A percentile compares a stretch with the other conserved stretches of the same genome.
phyloP scores from a whole-genome alignment of 2,888 invertebrate species.

The Zootermopsis nevadensis region DNA sequence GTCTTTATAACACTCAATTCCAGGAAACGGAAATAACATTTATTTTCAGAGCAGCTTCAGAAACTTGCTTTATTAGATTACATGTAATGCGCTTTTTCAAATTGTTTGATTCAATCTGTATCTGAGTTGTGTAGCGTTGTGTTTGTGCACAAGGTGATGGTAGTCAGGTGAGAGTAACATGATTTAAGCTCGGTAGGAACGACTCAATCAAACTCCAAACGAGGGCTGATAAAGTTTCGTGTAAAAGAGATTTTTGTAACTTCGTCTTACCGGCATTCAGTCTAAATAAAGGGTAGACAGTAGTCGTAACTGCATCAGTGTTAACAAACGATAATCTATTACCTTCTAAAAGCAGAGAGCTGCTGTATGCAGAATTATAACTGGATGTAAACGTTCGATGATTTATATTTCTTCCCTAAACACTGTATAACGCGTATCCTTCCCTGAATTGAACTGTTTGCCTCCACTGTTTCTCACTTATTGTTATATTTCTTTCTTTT shows the following conservation, averaged over 20 bases:
- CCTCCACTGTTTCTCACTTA: not conserved
- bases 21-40: conserved; percentile 2
- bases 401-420: too few species aligned
- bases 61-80: conserved; percentile 9
- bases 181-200: conserved; percentile 2
- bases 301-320: too few species aligned
- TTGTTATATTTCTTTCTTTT: not conserved
- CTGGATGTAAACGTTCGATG: too few species aligned
- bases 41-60: not conserved
- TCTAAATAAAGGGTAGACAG: too few species aligned
- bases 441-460: not conserved
- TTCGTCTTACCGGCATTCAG: too few species aligned
- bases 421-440: too few species aligned
- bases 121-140: conserved; percentile 8
- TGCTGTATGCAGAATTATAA: too few species aligned
- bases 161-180: conserved; percentile 31
- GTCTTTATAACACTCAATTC: not conserved
- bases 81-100: conserved; percentile 1
- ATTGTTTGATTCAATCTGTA: not conserved
- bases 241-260: not conserved
- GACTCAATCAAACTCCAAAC: not conserved
- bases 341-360: too few species aligned
- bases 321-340: too few species aligned
- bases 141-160: conserved; percentile 15
- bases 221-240: not conserved